Evolutionary conservation across 2,797 vertebrate genomes (phyloP).

Genomic region (Notamacropus eugenii): DNA sequence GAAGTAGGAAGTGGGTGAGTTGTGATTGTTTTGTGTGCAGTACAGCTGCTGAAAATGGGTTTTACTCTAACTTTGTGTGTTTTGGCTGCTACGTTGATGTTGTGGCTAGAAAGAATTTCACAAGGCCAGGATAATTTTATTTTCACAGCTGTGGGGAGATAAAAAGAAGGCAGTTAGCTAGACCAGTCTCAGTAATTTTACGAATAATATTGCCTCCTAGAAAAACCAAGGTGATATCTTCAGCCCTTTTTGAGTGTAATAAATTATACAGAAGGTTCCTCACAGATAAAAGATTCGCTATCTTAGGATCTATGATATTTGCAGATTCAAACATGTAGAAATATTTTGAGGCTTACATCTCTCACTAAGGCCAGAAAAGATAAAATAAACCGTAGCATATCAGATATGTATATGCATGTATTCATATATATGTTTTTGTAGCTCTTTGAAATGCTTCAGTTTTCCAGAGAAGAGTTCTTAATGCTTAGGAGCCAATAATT

Average conservation of each 20-base stretch:
- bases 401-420: constrained; percentile 11
- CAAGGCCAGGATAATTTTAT: constrained; percentile 59
- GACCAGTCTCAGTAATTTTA: constrained; percentile 38
- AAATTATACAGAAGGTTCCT: not conserved
- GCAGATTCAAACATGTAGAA: not conserved
- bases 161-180: constrained; percentile 46
- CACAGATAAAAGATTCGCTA: constrained; percentile 19
- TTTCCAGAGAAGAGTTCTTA: constrained; percentile 43
- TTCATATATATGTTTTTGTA: constrained; percentile 51
- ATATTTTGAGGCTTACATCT: not conserved
- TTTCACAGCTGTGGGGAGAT: constrained; percentile 61
- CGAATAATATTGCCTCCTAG: constrained; percentile 7
- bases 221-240: constrained; percentile 33
- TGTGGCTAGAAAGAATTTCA: constrained; percentile 64
- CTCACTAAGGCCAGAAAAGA: constrained; percentile 12
- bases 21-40: not conserved
- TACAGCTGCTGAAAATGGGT: constrained; percentile 5
- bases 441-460: not conserved
- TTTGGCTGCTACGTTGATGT: constrained; percentile 63
- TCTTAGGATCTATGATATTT: constrained; percentile 5
- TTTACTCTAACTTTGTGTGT: constrained; percentile 36
- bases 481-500: not conserved
- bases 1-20: not conserved
- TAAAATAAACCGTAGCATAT: constrained; percentile 29
- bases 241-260: not conserved